phyloP scores from a whole-genome alignment of 2,797 vertebrate genomes.

The Dallia pectoralis region DNA sequence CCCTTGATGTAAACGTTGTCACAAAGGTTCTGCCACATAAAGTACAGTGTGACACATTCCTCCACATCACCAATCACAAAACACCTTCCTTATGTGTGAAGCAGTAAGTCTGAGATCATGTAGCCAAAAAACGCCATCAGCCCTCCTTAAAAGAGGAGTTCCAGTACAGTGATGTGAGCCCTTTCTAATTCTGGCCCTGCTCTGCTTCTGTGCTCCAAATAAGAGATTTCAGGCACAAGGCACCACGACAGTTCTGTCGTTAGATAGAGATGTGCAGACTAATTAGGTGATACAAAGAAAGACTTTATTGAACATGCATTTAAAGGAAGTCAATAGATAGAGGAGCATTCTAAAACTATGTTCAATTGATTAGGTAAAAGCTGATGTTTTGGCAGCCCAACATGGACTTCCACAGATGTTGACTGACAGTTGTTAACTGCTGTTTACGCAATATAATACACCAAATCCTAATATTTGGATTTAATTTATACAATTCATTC shows the following conservation, averaged over 20 bases:
- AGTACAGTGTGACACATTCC: not conserved
- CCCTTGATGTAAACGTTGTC: not conserved
- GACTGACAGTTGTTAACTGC: not conserved
- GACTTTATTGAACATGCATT: not conserved
- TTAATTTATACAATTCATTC: not conserved
- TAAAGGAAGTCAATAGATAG: not conserved
- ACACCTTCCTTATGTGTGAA: not conserved
- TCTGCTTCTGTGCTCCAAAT: slow-evolving; percentile 71
- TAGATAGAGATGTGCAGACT: slow-evolving; percentile 1
- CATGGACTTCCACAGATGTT: not conserved
- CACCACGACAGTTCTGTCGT: slow-evolving; percentile 9
- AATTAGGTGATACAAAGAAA: not conserved
- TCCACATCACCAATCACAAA: not conserved
- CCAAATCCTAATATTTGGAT: not conserved
- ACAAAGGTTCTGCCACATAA: not conserved
- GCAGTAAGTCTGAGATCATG: slow-evolving; percentile 27
- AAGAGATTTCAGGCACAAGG: slow-evolving; percentile 58
- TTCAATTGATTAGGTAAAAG: not conserved
- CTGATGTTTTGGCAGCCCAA: not conserved
- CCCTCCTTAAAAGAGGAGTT: slow-evolving; percentile 42
- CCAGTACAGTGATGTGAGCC: slow-evolving; percentile 58
- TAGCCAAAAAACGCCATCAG: slow-evolving; percentile 19
- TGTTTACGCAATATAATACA: not conserved
- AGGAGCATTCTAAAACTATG: not conserved
- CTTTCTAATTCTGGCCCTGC: slow-evolving; percentile 72